These are phyloP conservation scores for Actinopyga echinites DNA, from an alignment of 53 echinoderm and acorn worm species.

Conservation along the genomic window DNA sequence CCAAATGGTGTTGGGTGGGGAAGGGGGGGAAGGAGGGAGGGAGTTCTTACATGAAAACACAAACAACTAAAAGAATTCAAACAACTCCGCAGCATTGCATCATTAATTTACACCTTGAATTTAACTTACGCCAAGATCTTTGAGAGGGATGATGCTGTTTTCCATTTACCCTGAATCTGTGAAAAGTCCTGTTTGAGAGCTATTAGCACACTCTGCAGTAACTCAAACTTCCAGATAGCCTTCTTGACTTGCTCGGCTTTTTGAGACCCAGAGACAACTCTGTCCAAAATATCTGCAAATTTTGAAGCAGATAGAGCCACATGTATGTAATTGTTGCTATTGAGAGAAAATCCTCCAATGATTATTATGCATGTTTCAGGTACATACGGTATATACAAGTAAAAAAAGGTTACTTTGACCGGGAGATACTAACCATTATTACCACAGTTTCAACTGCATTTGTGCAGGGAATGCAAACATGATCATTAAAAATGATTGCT, in stretches of 20 bases:
- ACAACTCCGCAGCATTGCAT: too few relatives aligned
- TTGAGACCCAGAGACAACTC: conserved; percentile 85
- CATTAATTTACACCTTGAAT: not conserved
- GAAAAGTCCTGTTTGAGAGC: conserved; percentile 96
- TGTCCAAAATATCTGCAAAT: conserved; percentile 85
- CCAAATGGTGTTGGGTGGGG: too few relatives aligned
- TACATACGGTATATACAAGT: too few relatives aligned
- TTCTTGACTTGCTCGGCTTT: conserved; percentile 85
- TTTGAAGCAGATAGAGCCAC: too few relatives aligned
- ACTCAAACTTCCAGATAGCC: conserved; percentile 89
- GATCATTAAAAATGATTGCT: too few relatives aligned
- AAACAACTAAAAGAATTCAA: not conserved
- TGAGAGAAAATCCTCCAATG: too few relatives aligned
- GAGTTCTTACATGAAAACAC: not conserved
- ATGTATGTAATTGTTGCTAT: too few relatives aligned
- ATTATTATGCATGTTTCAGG: too few relatives aligned
- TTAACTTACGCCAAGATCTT: conserved; percentile 88
- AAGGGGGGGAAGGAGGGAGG: not conserved
- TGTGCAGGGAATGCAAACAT: too few relatives aligned
- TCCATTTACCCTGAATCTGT: conserved; percentile 94
- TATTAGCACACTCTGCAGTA: conserved; percentile 94
- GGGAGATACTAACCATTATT: too few relatives aligned
- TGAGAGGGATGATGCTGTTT: conserved; percentile 82
- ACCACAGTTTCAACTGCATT: too few relatives aligned
- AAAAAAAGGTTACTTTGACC: too few relatives aligned